Evolutionary conservation across 2,888 invertebrate genomes (phyloP).

Genomic region (Acleris literana): DNA sequence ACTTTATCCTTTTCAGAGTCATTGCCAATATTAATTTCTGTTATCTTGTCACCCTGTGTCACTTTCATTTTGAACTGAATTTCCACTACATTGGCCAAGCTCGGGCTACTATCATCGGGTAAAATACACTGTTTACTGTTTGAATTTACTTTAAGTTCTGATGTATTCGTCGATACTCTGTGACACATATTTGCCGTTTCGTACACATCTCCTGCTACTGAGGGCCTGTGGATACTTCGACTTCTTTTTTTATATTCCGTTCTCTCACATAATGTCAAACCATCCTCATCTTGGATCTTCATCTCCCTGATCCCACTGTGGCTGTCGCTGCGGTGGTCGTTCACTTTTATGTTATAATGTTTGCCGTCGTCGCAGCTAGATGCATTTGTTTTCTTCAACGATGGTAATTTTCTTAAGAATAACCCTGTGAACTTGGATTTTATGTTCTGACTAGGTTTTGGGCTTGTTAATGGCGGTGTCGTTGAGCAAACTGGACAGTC

Average conservation of each 20-base stretch:
- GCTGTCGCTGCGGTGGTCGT: not conserved
- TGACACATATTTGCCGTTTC: conserved; percentile 51
- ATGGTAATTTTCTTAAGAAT: conserved; percentile 52
- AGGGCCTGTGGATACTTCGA: not conserved
- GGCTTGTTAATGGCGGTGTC: not conserved
- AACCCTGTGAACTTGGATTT: conserved; percentile 43
- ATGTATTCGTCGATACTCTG: conserved; percentile 49
- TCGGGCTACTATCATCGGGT: conserved; percentile 47
- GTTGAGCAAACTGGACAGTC: not conserved
- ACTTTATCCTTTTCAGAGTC: conserved; percentile 33
- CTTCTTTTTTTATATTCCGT: not conserved
- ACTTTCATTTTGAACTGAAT: conserved; percentile 66
- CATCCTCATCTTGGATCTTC: not conserved
- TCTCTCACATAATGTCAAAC: not conserved
- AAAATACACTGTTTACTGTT: conserved; percentile 39
- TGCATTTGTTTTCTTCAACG: conserved; percentile 38
- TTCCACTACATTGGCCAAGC: conserved; percentile 61
- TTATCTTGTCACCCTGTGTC: conserved; percentile 58
- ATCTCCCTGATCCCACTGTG: not conserved
- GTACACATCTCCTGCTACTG: conserved; percentile 49
- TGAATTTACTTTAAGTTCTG: conserved; percentile 42
- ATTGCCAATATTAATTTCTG: conserved; percentile 55
- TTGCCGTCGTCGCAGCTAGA: not conserved
- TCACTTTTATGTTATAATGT: not conserved
- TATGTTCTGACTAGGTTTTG: not conserved